These are phyloP conservation scores for Pachyuromys duprasi DNA, from an alignment of 2,797 vertebrate species.

Conservation along the genomic window DNA sequence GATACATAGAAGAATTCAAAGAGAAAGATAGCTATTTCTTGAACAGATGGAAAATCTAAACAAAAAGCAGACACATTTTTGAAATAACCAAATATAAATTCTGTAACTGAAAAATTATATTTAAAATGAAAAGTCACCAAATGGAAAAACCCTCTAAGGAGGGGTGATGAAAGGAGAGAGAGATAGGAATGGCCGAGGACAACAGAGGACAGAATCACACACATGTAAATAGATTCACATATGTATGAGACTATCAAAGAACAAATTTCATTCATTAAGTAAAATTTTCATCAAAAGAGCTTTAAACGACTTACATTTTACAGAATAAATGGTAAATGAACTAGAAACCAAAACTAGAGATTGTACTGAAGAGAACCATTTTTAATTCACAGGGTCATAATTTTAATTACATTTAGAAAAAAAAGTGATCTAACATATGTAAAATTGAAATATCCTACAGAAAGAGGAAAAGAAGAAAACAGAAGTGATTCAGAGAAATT, in stretches of 20 bases:
- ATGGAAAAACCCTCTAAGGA: not conserved
- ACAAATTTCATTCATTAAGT: too few species aligned
- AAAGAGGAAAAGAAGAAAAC: not conserved
- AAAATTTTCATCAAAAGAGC: not conserved
- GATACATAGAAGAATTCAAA: not conserved
- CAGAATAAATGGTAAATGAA: constrained; percentile 22
- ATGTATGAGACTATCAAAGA: not conserved
- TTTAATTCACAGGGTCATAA: not conserved
- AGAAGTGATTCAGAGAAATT: not conserved
- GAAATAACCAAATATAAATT: constrained; percentile 26
- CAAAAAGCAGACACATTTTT: not conserved
- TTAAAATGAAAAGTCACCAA: constrained; percentile 39
- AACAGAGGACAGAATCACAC: too few species aligned
- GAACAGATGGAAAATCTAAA: not conserved
- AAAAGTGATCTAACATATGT: not conserved
- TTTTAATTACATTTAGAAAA: constrained; percentile 27
- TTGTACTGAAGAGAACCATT: not conserved
- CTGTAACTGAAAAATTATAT: not conserved
- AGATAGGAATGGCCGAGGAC: not conserved
- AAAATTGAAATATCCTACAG: not conserved
- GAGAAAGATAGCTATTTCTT: not conserved
- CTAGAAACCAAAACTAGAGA: not conserved
- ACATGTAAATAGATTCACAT: too few species aligned
- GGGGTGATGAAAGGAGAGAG: not conserved
- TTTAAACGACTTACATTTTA: not conserved